phyloP scores from a whole-genome alignment of 2,113 vertebrate genomes.

The Caracal caracal region DNA sequence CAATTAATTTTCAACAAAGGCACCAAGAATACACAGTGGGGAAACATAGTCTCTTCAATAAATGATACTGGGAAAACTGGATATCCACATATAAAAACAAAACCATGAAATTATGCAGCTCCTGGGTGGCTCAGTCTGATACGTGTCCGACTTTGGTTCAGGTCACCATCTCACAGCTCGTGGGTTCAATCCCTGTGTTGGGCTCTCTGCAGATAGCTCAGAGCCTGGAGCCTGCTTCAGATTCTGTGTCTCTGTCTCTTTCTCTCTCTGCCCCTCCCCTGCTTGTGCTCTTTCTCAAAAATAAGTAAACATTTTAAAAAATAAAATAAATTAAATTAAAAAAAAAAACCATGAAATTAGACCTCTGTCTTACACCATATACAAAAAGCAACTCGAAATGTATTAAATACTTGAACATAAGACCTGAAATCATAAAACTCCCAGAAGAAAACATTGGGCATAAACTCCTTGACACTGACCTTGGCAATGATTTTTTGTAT shows the following conservation, averaged over 20 bases:
- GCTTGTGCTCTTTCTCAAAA: too few species aligned
- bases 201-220: too few species aligned
- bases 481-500: background rate
- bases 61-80: background rate
- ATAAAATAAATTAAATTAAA: too few species aligned
- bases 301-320: too few species aligned
- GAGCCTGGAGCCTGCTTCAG: too few species aligned
- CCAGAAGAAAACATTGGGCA: background rate
- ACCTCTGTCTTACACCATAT: background rate
- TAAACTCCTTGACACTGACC: background rate
- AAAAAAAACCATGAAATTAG: background rate
- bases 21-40: background rate
- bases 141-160: rapidly evolving
- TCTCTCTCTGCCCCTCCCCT: too few species aligned
- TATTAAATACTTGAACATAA: background rate
- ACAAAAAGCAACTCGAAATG: background rate
- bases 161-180: too few species aligned
- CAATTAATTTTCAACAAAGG: background rate
- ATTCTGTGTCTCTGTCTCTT: too few species aligned
- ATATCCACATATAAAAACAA: background rate
- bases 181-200: too few species aligned
- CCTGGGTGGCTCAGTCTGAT: too few species aligned
- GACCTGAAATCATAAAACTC: background rate
- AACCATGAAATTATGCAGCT: too few species aligned
- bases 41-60: background rate